These are phyloP conservation scores for Choloepus hoffmanni DNA, from an alignment of 2,113 vertebrate species.

Conservation along the genomic window DNA sequence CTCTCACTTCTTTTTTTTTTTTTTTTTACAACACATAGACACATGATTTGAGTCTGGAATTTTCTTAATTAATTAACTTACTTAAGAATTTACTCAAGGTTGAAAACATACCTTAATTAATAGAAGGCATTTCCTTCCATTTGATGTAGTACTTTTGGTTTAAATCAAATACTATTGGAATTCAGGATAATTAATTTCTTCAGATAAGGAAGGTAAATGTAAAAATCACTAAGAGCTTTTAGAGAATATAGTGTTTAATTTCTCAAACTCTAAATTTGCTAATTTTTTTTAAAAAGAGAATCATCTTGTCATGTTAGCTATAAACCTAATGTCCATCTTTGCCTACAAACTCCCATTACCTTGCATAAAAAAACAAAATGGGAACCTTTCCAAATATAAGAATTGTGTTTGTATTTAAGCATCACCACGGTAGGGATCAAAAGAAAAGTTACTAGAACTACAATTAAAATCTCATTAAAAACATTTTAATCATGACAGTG, in stretches of 20 bases:
- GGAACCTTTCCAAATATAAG: constrained; percentile 50
- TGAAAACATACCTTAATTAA: not conserved
- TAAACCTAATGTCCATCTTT: constrained; percentile 43
- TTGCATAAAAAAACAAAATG: constrained; percentile 48
- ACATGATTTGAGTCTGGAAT: not conserved
- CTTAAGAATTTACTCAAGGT: not conserved
- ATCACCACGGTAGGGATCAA: not conserved
- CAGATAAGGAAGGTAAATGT: not conserved
- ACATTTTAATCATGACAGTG: constrained; percentile 32
- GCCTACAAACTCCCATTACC: constrained; percentile 59
- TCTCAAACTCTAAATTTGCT: not conserved
- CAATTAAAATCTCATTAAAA: constrained; percentile 75
- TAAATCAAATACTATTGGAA: not conserved
- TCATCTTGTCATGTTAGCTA: constrained; percentile 60
- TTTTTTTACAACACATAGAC: not conserved
- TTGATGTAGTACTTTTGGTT: not conserved
- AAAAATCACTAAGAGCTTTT: not conserved
- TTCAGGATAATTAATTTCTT: constrained; percentile 16
- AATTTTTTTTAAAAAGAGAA: constrained; percentile 25
- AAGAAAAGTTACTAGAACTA: constrained; percentile 41
- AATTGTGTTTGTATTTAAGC: constrained; percentile 65
- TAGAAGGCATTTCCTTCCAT: constrained; percentile 1
- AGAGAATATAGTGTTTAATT: not conserved
- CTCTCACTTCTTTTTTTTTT: not conserved
- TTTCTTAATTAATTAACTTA: not conserved